phyloP scores from a whole-genome alignment of 2,113 vertebrate species.

The Aphyosemion australe region DNA sequence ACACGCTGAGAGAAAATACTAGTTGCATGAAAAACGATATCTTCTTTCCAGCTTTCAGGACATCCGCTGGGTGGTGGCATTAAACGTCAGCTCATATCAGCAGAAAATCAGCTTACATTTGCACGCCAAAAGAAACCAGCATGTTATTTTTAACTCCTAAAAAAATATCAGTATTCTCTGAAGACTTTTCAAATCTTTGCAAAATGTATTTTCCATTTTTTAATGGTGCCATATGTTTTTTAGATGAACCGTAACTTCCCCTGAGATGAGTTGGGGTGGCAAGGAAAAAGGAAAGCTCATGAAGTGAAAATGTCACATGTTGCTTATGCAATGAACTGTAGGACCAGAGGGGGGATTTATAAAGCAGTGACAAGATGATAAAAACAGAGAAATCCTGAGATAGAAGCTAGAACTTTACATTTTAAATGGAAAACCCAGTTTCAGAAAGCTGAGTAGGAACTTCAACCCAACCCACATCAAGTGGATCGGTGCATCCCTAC shows the following conservation, averaged over 20 bases:
- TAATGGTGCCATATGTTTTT: conserved; percentile 46
- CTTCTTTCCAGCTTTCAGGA: conserved; percentile 37
- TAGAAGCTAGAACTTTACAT: neutral
- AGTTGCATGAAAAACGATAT: neutral
- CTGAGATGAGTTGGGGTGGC: conserved; percentile 22
- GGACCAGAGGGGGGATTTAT: conserved; percentile 16
- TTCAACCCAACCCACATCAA: neutral
- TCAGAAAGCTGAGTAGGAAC: neutral
- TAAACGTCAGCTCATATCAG: conserved; percentile 27
- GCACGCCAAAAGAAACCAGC: conserved; percentile 6
- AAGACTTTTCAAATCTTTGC: conserved; percentile 14
- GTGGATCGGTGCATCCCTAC: too few relatives aligned
- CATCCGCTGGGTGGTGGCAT: conserved; percentile 26
- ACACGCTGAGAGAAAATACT: too few relatives aligned
- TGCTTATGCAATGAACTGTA: conserved; percentile 32
- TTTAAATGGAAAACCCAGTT: neutral
- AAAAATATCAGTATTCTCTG: conserved; percentile 11
- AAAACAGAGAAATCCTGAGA: conserved; percentile 15
- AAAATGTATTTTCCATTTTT: conserved; percentile 28
- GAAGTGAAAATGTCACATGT: conserved; percentile 35
- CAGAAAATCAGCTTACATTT: conserved; percentile 29
- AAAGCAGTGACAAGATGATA: conserved; percentile 9
- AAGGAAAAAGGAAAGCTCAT: conserved; percentile 22
- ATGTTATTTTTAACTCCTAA: conserved; percentile 20
- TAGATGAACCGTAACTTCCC: conserved; percentile 30